phyloP scores from a whole-genome alignment of 2,888 invertebrate species.

The Hartigia nigra region DNA sequence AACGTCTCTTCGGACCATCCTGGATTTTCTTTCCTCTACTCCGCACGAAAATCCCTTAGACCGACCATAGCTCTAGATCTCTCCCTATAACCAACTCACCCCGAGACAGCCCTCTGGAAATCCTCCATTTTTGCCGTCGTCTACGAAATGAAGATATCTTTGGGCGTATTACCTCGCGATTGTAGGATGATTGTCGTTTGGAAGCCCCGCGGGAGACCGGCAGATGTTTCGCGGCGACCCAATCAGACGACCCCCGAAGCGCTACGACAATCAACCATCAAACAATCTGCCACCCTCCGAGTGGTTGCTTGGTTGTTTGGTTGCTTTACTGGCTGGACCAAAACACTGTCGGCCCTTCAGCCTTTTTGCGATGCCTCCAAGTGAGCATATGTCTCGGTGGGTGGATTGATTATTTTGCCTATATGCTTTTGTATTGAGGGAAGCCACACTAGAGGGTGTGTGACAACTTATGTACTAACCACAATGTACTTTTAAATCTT shows the following conservation, averaged over 20 bases:
- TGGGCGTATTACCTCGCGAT: conserved; percentile 63
- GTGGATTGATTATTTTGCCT: conserved; percentile 54
- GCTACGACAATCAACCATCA: conserved; percentile 63
- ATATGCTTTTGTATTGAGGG: background rate
- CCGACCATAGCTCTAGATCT: background rate
- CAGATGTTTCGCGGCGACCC: conserved; percentile 66
- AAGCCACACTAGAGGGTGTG: background rate
- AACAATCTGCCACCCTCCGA: conserved; percentile 62
- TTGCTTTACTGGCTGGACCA: conserved; percentile 31
- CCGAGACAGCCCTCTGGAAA: conserved; percentile 21
- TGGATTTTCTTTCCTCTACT: background rate
- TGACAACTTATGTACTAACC: background rate
- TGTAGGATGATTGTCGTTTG: conserved; percentile 63
- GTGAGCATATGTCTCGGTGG: conserved; percentile 61
- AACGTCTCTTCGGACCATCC: background rate
- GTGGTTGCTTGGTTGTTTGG: conserved; percentile 40
- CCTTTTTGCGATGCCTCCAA: conserved; percentile 35
- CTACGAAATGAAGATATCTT: conserved; percentile 60
- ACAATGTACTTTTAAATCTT: background rate
- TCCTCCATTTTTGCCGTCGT: conserved; percentile 38
- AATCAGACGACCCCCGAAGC: conserved; percentile 64
- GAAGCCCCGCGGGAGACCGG: conserved; percentile 64
- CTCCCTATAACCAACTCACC: background rate
- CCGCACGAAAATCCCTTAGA: background rate
- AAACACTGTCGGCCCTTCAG: conserved; percentile 23